Percentiles rank a stretch among this genome's conserved stretches.
These are phyloP conservation scores for Mya arenaria DNA, from an alignment of 1,140 invertebrate genomes.

Conservation along the genomic window DNA sequence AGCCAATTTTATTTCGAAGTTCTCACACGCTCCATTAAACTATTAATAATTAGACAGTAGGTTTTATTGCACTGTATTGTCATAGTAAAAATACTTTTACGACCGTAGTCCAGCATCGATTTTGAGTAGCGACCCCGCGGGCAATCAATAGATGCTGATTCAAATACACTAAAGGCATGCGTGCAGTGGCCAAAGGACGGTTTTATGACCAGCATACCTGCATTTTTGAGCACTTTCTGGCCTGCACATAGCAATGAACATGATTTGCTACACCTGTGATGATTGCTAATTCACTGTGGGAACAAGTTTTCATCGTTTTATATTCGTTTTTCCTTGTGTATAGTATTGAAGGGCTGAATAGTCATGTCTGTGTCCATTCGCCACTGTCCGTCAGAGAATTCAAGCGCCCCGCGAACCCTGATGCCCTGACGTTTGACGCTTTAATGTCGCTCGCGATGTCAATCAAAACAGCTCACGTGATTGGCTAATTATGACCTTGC, in stretches of 20 bases:
- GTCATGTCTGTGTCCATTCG: too few species aligned
- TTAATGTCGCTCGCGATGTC: constrained; percentile 40
- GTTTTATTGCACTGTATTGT: constrained; percentile 52
- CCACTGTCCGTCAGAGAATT: too few species aligned
- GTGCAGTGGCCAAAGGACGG: constrained; percentile 5
- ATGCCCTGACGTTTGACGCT: constrained; percentile 29
- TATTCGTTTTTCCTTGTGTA: too few species aligned
- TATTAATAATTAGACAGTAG: constrained; percentile 56
- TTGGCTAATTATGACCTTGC: constrained; percentile 25
- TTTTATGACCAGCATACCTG: constrained; percentile 42
- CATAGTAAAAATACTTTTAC: constrained; percentile 50
- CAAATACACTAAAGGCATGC: constrained; percentile 15
- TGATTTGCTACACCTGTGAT: constrained; percentile 41
- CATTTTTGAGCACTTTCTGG: constrained; percentile 44
- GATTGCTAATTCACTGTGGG: constrained; percentile 7
- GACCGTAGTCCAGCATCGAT: constrained; percentile 39
- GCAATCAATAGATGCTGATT: constrained; percentile 31
- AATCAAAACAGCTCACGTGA: constrained; percentile 34
- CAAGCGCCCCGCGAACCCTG: not conserved
- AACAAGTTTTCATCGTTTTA: too few species aligned
- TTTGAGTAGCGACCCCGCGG: constrained; percentile 8
- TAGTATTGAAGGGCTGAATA: too few species aligned
- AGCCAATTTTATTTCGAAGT: constrained; percentile 37
- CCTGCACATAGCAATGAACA: constrained; percentile 25
- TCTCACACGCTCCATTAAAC: constrained; percentile 42